Conservation (phyloP, 37 sponge, comb jelly and placozoan species). For the Oopsacas minuta region DNA sequence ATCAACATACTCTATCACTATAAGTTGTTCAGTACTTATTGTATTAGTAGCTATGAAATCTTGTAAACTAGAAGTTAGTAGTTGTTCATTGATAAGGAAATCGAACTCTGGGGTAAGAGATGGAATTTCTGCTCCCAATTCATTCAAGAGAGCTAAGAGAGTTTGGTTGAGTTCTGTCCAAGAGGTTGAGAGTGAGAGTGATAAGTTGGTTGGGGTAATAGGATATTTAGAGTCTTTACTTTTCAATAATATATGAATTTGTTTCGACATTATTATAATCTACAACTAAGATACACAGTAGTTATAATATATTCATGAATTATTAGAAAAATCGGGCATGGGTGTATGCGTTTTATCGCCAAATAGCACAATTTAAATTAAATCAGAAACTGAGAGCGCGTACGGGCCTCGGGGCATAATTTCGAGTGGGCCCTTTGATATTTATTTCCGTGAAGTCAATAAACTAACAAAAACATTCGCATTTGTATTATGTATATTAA, state of each 20-base stretch:
- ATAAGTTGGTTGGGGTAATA: neutral
- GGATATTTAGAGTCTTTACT: neutral
- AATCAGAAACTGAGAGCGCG: too few relatives aligned
- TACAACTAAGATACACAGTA: neutral
- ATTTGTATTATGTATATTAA: too few relatives aligned
- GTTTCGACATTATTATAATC: neutral
- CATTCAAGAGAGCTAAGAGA: neutral
- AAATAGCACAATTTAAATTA: too few relatives aligned
- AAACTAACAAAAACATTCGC: too few relatives aligned
- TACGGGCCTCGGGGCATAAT: too few relatives aligned
- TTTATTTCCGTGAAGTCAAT: too few relatives aligned
- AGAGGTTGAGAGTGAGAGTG: neutral
- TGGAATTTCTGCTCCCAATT: neutral
- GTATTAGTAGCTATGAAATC: neutral
- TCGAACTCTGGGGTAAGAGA: neutral
- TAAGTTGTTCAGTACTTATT: neutral
- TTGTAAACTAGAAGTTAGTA: neutral
- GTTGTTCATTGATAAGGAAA: neutral
- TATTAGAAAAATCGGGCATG: too few relatives aligned
- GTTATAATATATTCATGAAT: neutral
- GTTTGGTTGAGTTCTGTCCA: neutral
- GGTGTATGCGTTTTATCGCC: too few relatives aligned
- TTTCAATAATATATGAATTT: neutral
- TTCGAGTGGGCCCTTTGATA: too few relatives aligned
- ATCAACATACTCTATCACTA: neutral